Base-by-base conservation (phyloP, 2,113 vertebrate genomes). In the Sigmodon hispidus region DNA sequence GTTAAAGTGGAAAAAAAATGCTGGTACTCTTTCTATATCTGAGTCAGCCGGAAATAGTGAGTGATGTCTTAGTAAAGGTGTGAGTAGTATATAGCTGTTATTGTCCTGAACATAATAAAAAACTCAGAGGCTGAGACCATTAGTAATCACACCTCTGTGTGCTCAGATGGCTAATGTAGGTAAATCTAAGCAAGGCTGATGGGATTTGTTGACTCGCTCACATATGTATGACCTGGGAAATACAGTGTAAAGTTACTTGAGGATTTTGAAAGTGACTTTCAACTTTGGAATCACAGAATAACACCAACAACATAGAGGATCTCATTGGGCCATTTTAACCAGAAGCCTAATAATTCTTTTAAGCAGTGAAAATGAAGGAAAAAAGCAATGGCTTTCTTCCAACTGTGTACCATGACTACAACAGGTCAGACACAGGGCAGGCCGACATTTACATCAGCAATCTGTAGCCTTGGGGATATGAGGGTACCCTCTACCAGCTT, bases 261-360 rank as follows among this genome's bases (percentile, higher is more conserved):
- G 17, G 69, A 90, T 77, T 94, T 80, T 81, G 79, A 89, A 75
- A n/a, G n/a, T 61, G 12, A 83, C 77, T 91, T 95, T 80, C 48
- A 55, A 81, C 7, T 17, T 67, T 88, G 50, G 29, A 96, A 73
- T 57, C 55, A 75, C 26, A 21, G 10, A 43, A 72, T 4, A 55
- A 3, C 45, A 80, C 36, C 5, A 85, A 4, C 15, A 79, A 8
- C 3, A 59, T 43, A 40, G 29, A n/a, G 26, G 34, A n/a, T 63
- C 57, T 92, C 50, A 73, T 57, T 83, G 93, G 81, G 15, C 43
- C 92, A 87, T 48, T 92, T 92, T 73, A 91, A 83, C 67, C 0
- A 94, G 90, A 96, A 92, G 73, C 5, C 24, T 75, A 96, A 67
- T 12, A 92, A 69, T 11, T 48, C 43, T 72, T n/a, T 17, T 0